Conservation (phyloP, 2,888 invertebrate genomes). For the Eubasilissa splendida region DNA sequence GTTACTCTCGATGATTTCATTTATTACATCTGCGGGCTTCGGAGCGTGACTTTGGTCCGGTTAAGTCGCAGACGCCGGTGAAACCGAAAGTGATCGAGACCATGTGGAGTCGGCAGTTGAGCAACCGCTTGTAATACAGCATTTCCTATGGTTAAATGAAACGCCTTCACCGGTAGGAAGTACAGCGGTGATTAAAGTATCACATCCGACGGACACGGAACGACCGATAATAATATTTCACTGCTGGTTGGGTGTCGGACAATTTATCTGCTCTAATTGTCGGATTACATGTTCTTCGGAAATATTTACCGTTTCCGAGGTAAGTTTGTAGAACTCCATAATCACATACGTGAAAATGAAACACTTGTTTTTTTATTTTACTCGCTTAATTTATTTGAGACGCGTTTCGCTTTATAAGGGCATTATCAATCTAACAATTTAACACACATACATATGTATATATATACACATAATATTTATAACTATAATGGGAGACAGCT, state of each 20-base stretch:
- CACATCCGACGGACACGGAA: not conserved
- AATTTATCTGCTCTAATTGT: not conserved
- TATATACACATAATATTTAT: too few species aligned
- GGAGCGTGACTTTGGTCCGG: not conserved
- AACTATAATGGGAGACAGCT: too few species aligned
- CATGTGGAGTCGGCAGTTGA: constrained; percentile 12
- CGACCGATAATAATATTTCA: not conserved
- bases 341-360: too few species aligned
- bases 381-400: too few species aligned
- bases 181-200: not conserved
- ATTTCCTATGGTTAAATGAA: not conserved
- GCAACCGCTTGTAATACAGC: constrained; percentile 19
- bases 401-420: too few species aligned
- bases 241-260: not conserved
- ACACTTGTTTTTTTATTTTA: too few species aligned
- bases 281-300: not conserved
- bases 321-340: too few species aligned
- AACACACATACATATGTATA: too few species aligned
- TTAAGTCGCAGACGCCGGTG: not conserved
- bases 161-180: constrained; percentile 23
- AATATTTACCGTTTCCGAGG: too few species aligned
- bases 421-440: too few species aligned
- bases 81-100: constrained; percentile 36
- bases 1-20: constrained; percentile 31
- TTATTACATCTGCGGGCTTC: not conserved